Percentiles rank a stretch among this genome's conserved stretches.
Evolutionary conservation across 2,888 invertebrate genomes (phyloP).

Genomic region (Dolomedes plantarius): DNA sequence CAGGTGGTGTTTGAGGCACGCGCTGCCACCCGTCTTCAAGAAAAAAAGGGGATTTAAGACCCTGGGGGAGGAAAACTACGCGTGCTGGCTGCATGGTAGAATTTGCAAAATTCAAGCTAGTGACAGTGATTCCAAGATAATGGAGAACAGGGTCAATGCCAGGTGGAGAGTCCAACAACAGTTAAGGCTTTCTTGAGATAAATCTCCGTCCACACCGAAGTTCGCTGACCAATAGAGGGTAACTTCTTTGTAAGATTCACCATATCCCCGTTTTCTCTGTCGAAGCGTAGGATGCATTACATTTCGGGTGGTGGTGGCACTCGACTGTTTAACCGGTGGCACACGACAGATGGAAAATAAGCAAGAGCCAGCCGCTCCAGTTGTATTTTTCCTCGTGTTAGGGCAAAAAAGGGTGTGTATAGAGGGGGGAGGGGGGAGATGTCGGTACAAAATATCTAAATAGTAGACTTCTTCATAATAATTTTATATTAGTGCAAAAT

Average conservation of each 20-base stretch:
- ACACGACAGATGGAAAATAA: neutral
- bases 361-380: neutral
- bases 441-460: no score
- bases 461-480: no score
- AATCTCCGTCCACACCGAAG: neutral
- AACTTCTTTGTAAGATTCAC: neutral
- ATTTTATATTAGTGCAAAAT: no score
- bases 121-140: constrained; percentile 48
- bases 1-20: constrained; percentile 62
- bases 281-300: neutral
- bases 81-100: constrained; percentile 44
- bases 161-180: constrained; percentile 27
- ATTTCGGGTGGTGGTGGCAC: neutral
- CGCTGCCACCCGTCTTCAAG: constrained; percentile 50
- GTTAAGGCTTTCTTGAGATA: neutral
- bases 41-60: constrained; percentile 12
- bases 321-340: neutral
- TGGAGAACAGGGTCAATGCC: constrained; percentile 46
- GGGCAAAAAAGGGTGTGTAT: no score
- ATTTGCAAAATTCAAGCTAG: constrained; percentile 24
- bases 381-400: neutral
- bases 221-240: neutral
- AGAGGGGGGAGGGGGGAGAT: no score
- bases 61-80: constrained; percentile 17
- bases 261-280: neutral